phyloP scores from a whole-genome alignment of 2,113 vertebrate species.

The Zeus faber region DNA sequence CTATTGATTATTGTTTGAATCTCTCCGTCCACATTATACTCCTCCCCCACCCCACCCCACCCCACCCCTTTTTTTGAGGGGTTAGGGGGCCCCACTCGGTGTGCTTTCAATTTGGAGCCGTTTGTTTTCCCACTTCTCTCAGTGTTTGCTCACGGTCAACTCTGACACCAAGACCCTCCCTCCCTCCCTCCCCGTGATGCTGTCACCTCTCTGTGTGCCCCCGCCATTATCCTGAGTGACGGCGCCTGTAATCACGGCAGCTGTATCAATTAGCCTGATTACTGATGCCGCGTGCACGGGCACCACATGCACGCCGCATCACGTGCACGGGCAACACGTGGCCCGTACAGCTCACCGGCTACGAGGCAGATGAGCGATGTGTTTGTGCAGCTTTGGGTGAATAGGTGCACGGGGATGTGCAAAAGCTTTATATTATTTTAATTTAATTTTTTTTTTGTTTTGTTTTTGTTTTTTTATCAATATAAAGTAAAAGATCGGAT shows the following conservation, averaged over 20 bases:
- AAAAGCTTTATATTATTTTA: no score
- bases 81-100: slow-evolving; percentile 8
- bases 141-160: slow-evolving; percentile 42
- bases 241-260: slow-evolving; percentile 60
- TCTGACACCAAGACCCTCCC: not conserved
- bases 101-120: slow-evolving; percentile 65
- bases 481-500: no score
- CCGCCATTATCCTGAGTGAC: slow-evolving; percentile 60
- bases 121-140: slow-evolving; percentile 53
- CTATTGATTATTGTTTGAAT: no score
- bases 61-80: no score
- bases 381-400: no score
- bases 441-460: no score
- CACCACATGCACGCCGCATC: slow-evolving; percentile 5
- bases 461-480: no score
- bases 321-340: not conserved
- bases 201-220: not conserved
- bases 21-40: no score
- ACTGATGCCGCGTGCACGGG: slow-evolving; percentile 27
- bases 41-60: not conserved
- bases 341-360: not conserved
- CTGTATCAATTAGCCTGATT: slow-evolving; percentile 67
- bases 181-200: not conserved
- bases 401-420: no score
- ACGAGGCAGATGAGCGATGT: not conserved